Conservation (phyloP, 1,140 invertebrate genomes). For the Tyrophagus putrescentiae region DNA sequence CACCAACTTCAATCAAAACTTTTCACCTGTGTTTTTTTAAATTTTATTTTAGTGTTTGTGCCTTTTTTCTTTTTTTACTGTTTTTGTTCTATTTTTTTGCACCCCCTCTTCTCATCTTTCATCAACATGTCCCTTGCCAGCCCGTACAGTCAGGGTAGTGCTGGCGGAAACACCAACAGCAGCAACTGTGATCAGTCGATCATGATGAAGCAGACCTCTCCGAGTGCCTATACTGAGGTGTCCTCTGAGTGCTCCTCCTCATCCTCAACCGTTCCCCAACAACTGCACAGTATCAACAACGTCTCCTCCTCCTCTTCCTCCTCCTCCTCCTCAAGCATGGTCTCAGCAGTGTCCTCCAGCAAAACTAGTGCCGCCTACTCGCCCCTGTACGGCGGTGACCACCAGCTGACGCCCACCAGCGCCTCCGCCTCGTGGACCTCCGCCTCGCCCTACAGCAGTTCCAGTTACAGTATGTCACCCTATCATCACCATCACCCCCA, state of each 20-base stretch:
- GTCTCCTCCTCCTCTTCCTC: background rate
- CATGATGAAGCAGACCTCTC: background rate
- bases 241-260: too few relatives aligned
- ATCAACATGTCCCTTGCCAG: background rate
- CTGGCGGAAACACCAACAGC: background rate
- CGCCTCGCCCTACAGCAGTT: background rate
- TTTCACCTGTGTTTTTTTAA: too few relatives aligned
- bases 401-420: background rate
- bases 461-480: background rate
- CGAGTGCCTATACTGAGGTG: background rate
- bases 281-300: too few relatives aligned
- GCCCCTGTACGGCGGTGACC: background rate
- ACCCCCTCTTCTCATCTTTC: background rate
- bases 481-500: slow-evolving; percentile 3
- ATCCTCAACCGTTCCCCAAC: background rate
- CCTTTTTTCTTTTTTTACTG: too few relatives aligned
- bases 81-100: background rate
- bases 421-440: background rate
- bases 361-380: background rate
- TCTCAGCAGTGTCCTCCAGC: background rate
- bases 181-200: background rate
- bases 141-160: background rate
- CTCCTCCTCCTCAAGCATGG: background rate
- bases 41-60: too few relatives aligned
- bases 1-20: too few relatives aligned